Base-by-base conservation (phyloP, 2,888 invertebrate genomes). In the Pristionchus entomophagus region DNA sequence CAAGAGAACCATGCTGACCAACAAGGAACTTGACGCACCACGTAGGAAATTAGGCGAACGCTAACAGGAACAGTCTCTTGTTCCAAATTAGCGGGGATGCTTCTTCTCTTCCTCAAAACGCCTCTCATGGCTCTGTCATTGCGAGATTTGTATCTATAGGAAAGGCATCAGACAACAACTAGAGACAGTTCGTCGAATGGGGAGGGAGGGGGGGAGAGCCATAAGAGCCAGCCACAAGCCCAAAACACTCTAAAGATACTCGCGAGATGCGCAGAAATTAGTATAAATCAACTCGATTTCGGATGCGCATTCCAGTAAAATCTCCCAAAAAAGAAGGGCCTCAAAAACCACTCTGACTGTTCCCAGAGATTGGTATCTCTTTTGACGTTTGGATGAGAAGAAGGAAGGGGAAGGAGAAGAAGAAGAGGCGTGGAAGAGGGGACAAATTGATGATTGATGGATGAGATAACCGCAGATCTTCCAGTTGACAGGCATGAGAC, bases 401-500 rank as follows among this genome's bases (percentile, higher is more conserved):
- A 26, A 29, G 51, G 32, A 51, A n/a, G 35, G 78, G 51, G 51
- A 32, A 51, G 49, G 49, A 51, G 51, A 10, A 45, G n/a, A 38
- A 69, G 69, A 69, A n/a, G 45, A 14, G 45, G 14, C 45, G 45
- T 45, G 45, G 45, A 45, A n/a, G 32, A 35, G n/a, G 19, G 73
- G 73, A 73, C 73, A 73, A 73, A 73, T 73, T 73, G 73, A 73
- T 45, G 73, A 69, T 69, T 35, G 65, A 41, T 41, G 73, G 73
- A 73, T 73, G 73, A 41, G 45, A n/a, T 41, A 35, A 17, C 35
- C 26, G 12, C 26, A 22, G 4, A 22, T 59, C 59, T 59, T n/a
- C 26, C 59, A 6, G 26, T 29, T 45, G 45, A 45, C 45, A 65
- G 32, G 35, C 65, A 8, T 65, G 17, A 59, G n/a, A n/a, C 19